Evolutionary conservation across 2,113 vertebrate species (phyloP), one percentile per base, ranked within the genome.

Genomic region (Oncorhynchus masou): DNA sequence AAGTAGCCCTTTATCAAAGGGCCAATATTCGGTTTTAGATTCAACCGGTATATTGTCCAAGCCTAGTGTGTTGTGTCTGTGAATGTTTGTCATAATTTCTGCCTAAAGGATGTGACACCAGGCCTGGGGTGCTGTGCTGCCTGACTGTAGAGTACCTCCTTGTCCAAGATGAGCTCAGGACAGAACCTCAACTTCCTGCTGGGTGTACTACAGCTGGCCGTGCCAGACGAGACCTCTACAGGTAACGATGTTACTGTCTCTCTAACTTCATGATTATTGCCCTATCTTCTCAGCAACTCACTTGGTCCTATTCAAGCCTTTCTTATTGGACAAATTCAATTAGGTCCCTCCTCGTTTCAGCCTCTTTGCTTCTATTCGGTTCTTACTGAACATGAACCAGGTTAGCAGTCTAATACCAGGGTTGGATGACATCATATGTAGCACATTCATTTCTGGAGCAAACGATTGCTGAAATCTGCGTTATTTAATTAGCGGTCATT

Each of bases 61-160:
- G 69, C 31, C 5, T 11, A 57, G 72, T 64, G 12, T 68, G 22
- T 73, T 51, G 19, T 27, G 62, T 67, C 19, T 51, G 60, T 29
- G 1, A 27, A 59, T 31, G 20, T 34, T 16, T 24, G 6, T 64
- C 2, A 0, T 64, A 2, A 3, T 20, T 64, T 24, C 8, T 64
- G 60, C n/a, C 20, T 64, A 22, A 90, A 92, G 70, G 95, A 96
- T 4, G 91, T 94, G 16, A 87, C 94, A 13, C 94, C 94, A 12
- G 96, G 96, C 0, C 87, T 99, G 31, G 31, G 19, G 92, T 95
- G 19, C 78, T 95, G 77, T 96, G 96, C 89, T 96, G 93, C 77
- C 76, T 98, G 77, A 95, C 95, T 1, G 83, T 97, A 88, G 97
- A 99, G 80, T 98, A 94, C 2, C 85, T 93, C 95, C 0, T 85